phyloP scores from a whole-genome alignment of 1,140 invertebrate species.

The Glossosoma conforme region DNA sequence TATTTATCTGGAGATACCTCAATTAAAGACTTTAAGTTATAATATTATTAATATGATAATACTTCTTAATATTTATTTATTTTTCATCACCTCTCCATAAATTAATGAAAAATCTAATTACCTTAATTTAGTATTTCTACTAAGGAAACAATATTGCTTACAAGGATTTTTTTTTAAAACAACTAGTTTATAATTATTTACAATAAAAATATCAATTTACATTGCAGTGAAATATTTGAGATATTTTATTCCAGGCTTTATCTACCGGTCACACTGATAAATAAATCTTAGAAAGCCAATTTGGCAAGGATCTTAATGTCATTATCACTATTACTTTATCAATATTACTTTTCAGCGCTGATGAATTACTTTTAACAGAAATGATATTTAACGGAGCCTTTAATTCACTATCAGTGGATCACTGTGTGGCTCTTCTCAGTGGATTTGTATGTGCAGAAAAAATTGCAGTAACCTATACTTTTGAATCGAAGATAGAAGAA shows the following conservation, averaged over 20 bases:
- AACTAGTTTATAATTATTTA: no score
- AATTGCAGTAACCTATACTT: conserved; percentile 31
- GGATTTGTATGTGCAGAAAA: conserved; percentile 98
- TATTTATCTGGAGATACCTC: background rate
- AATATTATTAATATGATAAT: background rate
- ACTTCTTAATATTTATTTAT: conserved; percentile 2
- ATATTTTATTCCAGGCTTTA: no score
- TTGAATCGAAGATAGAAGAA: background rate
- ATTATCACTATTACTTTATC: conserved; percentile 7
- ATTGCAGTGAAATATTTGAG: no score
- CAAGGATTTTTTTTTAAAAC: background rate
- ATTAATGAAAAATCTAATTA: background rate
- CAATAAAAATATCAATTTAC: no score
- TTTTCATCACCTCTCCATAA: background rate
- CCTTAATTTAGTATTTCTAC: background rate
- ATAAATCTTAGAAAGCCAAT: no score
- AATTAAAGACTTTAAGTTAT: background rate
- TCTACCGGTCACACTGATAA: no score
- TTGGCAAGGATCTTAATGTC: background rate
- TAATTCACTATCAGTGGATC: conserved; percentile 74
- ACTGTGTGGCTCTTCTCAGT: conserved; percentile 86
- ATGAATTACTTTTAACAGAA: conserved; percentile 95
- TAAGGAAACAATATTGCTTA: background rate
- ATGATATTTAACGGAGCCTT: conserved; percentile 97
- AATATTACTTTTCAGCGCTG: conserved; percentile 62